Evolutionary conservation across 2,113 vertebrate genomes (phyloP), one percentile per base, ranked within the genome.

Genomic region (Mellivora capensis): DNA sequence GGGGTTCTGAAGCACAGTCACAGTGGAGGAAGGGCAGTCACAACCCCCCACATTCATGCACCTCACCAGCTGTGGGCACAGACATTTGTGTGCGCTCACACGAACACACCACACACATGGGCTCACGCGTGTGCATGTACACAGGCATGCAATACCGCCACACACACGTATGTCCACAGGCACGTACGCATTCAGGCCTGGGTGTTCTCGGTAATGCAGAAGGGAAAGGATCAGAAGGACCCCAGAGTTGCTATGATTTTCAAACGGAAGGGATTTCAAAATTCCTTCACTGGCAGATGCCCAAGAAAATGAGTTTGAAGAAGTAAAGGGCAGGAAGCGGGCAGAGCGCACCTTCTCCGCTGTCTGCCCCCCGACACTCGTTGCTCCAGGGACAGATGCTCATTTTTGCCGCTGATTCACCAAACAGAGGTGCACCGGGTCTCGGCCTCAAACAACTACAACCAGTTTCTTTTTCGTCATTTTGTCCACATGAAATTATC

Each of bases 321-420:
- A 21, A 72, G 25, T 10, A 17, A 77, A 34, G 34, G 31, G 12
- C 6, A 27, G 31, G 4, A 31, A 29, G 15, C 0, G 0, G 42
- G 13, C 21, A 3, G 42, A 0, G 7, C 3, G 0, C 20, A 4
- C 23, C 1, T 12, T 23, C 64, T 42, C 3, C 0, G 3, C 42
- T 17, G 23, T 15, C 77, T 62, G 42, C 31, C 7, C 18, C 4
- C 4, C 0, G 0, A 1, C 0, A 1, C 0, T 0, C n/a, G 31
- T 37, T 6, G 1, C 4, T 31, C n/a, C 4, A 12, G 29, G 52
- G 9, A 6, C 18, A 14, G 11, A 7, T 1, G 7, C 6, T 17
- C 18, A 4, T 25, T 57, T 29, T 42, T 31, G n/a, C 49, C 3
- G 3, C 29, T 17, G 29, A 39, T 9, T 77, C 62, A 9, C 34